A percentile compares a stretch with the other conserved stretches of the same genome.
phyloP scores from a whole-genome alignment of 1,140 invertebrate genomes.

The Nebria ingens region DNA sequence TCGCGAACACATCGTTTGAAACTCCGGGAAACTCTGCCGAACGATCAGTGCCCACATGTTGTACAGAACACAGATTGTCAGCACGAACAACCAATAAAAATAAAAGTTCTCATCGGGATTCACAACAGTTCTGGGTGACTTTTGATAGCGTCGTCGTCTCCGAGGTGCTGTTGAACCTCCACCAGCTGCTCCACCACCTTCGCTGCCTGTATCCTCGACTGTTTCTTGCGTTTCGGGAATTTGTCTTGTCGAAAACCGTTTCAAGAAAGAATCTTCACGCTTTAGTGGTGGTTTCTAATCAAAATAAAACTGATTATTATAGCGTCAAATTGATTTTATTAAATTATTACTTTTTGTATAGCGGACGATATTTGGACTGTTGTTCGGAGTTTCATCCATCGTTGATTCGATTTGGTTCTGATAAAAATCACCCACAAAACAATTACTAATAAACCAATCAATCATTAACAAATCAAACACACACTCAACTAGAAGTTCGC shows the following conservation, averaged over 20 bases:
- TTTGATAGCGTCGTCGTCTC: slow-evolving; percentile 49
- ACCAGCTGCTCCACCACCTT: slow-evolving; percentile 50
- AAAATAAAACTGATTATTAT: slow-evolving; percentile 20
- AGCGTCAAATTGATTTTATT: too few species aligned
- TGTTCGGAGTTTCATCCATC: slow-evolving; percentile 89
- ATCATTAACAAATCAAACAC: too few species aligned
- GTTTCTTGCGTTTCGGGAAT: slow-evolving; percentile 78
- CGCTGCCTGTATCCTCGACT: slow-evolving; percentile 56
- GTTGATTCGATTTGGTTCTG: slow-evolving; percentile 82
- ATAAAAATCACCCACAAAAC: too few species aligned
- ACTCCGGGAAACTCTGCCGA: slow-evolving; percentile 84
- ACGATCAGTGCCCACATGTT: slow-evolving; percentile 94
- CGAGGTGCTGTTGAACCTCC: slow-evolving; percentile 42
- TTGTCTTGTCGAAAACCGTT: slow-evolving; percentile 86
- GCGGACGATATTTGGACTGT: slow-evolving; percentile 86
- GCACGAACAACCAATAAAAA: slow-evolving; percentile 86
- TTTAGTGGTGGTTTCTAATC: slow-evolving; percentile 71
- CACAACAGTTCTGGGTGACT: slow-evolving; percentile 73
- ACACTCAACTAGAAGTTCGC: too few species aligned
- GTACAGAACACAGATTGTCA: slow-evolving; percentile 84
- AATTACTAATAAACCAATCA: too few species aligned
- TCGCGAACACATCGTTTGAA: slow-evolving; percentile 54
- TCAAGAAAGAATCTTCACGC: slow-evolving; percentile 88
- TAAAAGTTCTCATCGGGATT: slow-evolving; percentile 93
- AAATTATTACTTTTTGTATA: slow-evolving; percentile 69